Base-by-base conservation (phyloP, 2,888 invertebrate genomes). In the Calameuta pallipes region DNA sequence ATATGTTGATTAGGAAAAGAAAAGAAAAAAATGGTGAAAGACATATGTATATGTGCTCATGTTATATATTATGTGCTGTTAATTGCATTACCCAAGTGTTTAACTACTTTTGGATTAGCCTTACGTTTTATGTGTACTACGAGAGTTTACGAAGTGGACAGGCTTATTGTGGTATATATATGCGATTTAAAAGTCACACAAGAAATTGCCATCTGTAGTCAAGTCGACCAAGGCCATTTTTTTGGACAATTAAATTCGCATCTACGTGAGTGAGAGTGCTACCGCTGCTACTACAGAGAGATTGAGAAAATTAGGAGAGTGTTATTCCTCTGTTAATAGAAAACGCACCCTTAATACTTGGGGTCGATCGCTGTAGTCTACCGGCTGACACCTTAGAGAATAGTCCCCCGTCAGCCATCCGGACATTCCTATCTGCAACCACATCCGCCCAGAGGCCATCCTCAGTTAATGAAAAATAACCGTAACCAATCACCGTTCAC, bases 401-500 rank as follows among this genome's bases (percentile, higher is more conserved):
- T 98, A 98, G 92, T 97, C 96, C 92, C 97, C 97, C 92, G 96
- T 96, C 93, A 98, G 95, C 98, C 98, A 98, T 92, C 98, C 98
- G 92, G 96, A 95, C 93, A 95, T 94, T 92, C 95, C 95, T 93
- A 97, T 96, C 97, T 97, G 96, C 93, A 95, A 95, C 89, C 91
- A 91, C 88, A 90, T 91, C 89, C 91, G 90, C 87, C 88, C 87
- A 88, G 83, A 85, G 87, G 87, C 88, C 89, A 87, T 87, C 83
- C 84, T 85, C 86, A 84, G 78, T 86, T 30, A 74, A 74, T 33
- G 34, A 36, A 35, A 74, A 36, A 36, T 36, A 74, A 71, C 71
- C 71, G 15, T 71, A 71, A 71, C 71, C 71, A 71, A 30, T 9
- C 13, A 31, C 71, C 71, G 71, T 71, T 71, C 71, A 9, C 71